Conservation (phyloP, 1,140 invertebrate species). For the Pachyrhynchus sulphureomaculatus region DNA sequence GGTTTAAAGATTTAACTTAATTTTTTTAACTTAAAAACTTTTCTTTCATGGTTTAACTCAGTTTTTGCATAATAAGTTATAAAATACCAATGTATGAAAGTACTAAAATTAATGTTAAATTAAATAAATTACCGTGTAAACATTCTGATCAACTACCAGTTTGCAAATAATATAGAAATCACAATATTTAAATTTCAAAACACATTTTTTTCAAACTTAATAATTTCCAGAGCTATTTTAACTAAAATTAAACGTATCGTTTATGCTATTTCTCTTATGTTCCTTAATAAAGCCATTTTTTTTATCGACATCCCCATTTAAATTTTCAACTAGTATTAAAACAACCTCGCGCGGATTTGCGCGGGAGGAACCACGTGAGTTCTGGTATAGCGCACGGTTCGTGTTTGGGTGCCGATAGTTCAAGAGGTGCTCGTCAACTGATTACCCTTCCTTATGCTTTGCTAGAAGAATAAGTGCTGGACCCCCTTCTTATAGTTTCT, state of each 20-base stretch:
- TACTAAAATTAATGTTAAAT: not conserved
- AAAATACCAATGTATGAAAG: too few relatives aligned
- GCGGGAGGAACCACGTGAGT: constrained; percentile 27
- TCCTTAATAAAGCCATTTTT: too few relatives aligned
- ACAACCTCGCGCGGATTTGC: constrained; percentile 8
- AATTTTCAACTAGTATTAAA: not conserved
- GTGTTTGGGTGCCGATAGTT: constrained; percentile 29
- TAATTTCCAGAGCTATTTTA: not conserved
- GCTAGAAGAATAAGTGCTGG: constrained; percentile 21
- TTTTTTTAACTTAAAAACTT: too few relatives aligned
- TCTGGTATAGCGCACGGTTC: constrained; percentile 22
- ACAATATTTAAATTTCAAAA: not conserved
- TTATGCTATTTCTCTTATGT: not conserved
- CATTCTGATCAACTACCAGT: constrained; percentile 9
- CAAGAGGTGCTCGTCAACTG: constrained; percentile 32
- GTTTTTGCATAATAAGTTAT: not conserved
- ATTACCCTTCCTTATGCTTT: constrained; percentile 31
- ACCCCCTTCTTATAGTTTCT: constrained; percentile 12
- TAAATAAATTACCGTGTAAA: constrained; percentile 26
- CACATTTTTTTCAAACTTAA: not conserved
- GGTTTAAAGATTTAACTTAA: too few relatives aligned
- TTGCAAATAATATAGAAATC: not conserved
- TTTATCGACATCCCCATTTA: too few relatives aligned
- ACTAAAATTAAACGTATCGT: not conserved
- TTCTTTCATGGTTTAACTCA: not conserved